phyloP scores from a whole-genome alignment of 64 coral and sea anemone species.

The Actinia tenebrosa region DNA sequence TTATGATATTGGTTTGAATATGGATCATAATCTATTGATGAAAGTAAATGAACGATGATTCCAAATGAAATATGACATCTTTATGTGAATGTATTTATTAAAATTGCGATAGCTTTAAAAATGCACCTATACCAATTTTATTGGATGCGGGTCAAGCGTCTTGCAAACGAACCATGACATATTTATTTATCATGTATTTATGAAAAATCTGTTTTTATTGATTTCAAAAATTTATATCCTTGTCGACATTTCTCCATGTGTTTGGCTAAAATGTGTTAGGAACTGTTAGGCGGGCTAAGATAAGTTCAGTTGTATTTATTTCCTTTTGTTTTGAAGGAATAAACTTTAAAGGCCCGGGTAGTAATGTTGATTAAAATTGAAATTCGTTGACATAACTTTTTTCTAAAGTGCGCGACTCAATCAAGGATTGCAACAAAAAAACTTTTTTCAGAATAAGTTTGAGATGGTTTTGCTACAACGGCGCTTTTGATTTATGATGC shows the following conservation, averaged over 20 bases:
- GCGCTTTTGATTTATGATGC: not conserved
- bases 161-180: not conserved
- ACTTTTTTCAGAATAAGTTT: not conserved
- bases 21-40: not conserved
- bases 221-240: not conserved
- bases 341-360: not conserved
- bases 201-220: not conserved
- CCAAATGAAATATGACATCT: slow-evolving; percentile 1
- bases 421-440: not conserved
- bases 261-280: not conserved
- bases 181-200: not conserved
- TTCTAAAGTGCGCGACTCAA: not conserved
- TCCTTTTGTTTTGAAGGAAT: not conserved
- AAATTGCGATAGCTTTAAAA: slow-evolving; percentile 3
- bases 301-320: not conserved
- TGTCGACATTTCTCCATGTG: not conserved
- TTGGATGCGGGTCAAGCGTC: not conserved
- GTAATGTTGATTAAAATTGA: not conserved
- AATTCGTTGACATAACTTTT: not conserved
- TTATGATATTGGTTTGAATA: not conserved
- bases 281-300: not conserved
- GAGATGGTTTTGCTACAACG: not conserved
- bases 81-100: not conserved
- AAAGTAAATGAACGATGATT: not conserved
- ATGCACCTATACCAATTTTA: not conserved